Evolutionary conservation across 2,797 vertebrate genomes (phyloP), one percentile per base, ranked within the genome.

Genomic region (Cephalopachus bancanus): DNA sequence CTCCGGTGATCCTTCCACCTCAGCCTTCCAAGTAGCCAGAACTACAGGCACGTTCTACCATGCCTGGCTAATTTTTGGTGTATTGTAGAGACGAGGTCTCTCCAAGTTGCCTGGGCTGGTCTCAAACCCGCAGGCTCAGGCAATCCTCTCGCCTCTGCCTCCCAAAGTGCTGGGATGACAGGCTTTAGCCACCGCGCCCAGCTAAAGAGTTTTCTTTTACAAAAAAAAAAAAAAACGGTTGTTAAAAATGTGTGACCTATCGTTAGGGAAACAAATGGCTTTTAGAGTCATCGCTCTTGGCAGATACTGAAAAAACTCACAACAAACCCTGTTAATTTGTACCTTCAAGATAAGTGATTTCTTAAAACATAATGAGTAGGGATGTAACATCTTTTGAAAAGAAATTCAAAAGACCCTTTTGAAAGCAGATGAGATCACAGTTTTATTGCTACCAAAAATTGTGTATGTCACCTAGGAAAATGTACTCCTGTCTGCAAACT

Each of bases 371-470:
- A 94, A 92, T 12, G 26, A 93, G 22, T 49, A 79, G 94, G 53
- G 93, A 83, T 79, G 53, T 30, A 93, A 49, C 22, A 79, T 83
- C 24, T 93, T 92, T 96, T 87, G 49, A 49, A 87, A 84, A 93
- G 72, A 91, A 69, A 84, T 22, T 69, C 74, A 22, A 97, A 57
- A 81, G 79, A 64, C 71, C 1, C 1, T 79, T 91, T 88, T 69
- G 53, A 83, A 95, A 93, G 84, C 78, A 92, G 67, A 87, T 55
- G 37, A 59, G 53, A 75, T 83, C 72, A 33, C 57, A 72, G 78
- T 86, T 89, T 93, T 81, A 44, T 69, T 89, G 22, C 65, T 37
- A 60, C 59, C 80, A 60, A 37, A 88, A 92, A 91, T 86, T 91
- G 26, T 62, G 74, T 26, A 20, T 67, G 20, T 84, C 55, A 44